Evolutionary conservation across 1,140 invertebrate genomes (phyloP), one percentile per base, ranked within the genome.

Genomic region (Drosophila orosa): DNA sequence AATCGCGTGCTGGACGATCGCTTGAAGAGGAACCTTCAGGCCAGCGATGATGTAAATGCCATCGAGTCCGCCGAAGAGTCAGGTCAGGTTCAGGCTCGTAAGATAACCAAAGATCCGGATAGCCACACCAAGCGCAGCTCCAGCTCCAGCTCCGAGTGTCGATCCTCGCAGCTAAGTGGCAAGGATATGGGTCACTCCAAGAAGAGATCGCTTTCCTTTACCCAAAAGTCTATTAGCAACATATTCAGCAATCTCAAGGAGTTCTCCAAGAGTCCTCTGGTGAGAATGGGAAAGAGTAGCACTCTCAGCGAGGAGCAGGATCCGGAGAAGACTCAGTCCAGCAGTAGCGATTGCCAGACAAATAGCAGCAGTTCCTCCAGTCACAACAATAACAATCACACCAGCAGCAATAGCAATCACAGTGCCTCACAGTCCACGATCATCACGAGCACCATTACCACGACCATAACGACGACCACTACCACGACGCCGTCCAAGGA

Each of bases 221-320:
- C 90, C 3, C 90, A 92, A 57, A 92, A 91, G 35, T 92, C 91
- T 24, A 77, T 92, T 5, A 92, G 80, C 40, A 80, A 73, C 24
- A 90, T 92, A 10, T 57, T 92, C 2, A 90, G 71, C 44, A 91
- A 91, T 47, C 83, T 92, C 12, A 91, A 86, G 45, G 91, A 92
- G 73, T 91, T 92, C 55, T 90, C 91, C 15, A 90, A 74, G 24
- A 91, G 82, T 63, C 87, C 90, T 0, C 25, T 90, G 12, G 52
- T 78, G 7, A 80, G 89, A 17, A 83, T 86, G 65, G 61, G 44
- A n/a, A 90, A 74, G 22, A 61, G 25, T 42, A 37, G 56, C 0
- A 39, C 67, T 0, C 68, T 78, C 0, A 71, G 8, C 12, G 84
- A 80, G 44, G 77, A 90, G 22, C 54, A 60, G 27, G 59, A 83